Base-by-base conservation (phyloP, 92 coral and sea anemone genomes). In the Isaurus tuberculatus region DNA sequence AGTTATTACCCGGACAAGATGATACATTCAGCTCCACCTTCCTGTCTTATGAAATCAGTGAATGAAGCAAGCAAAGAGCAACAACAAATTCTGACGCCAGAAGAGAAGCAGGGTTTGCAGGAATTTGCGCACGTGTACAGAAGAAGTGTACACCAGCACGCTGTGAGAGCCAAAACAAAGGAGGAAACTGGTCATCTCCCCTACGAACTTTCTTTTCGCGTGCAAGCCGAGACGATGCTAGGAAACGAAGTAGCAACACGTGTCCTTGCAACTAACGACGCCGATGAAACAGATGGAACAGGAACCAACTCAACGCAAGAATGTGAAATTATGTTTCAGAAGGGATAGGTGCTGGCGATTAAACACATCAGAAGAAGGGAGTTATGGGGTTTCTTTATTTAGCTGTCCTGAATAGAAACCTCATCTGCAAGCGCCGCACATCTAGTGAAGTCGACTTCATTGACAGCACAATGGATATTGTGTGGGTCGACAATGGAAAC, bases 141-240 rank as follows among this genome's bases (percentile, higher is more conserved):
- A 7, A 70, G 58, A 42, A 70, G 75, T 70, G 75, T 40, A 8
- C 57, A 20, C 31, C 75, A 70, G 58, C 53, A 40, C 31, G 31
- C 75, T 40, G 58, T 70, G 29, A 37, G 75, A 8, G 57, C 31
- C 13, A 40, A 70, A 40, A 70, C 58, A 22, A 70, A 70, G 55
- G 75, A 70, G 55, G 75, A 70, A 37, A 70, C 75, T 5, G 55
- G 55, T 37, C 57, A 23, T 70, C 75, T 70, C 4, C 75, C 75
- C 57, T 37, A 70, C 51, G 75, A 22, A 20, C 4, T 42, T n/a
- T 42, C 55, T n/a, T 70, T 37, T 37, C 32, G 31, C 32, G 17
- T 70, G 32, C 75, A 70, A 64, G 36, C 70, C 33, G 40, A 64
- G 36, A 64, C n/a, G n/a, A n/a, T n/a, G n/a, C n/a, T n/a, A n/a